Evolutionary conservation across 2,888 invertebrate genomes (phyloP).

Genomic region (Scrobipalpa costella): DNA sequence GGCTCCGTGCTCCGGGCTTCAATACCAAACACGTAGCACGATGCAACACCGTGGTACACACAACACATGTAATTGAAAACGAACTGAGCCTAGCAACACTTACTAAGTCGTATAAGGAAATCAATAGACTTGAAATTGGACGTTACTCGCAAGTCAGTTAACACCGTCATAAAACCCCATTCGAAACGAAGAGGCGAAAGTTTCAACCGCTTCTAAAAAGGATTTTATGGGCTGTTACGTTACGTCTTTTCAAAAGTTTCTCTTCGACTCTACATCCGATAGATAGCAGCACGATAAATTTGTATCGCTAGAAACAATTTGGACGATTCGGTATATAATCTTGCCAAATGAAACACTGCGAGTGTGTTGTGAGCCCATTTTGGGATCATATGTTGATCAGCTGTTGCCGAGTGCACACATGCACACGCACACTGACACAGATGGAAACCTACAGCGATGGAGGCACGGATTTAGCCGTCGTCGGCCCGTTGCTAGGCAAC

Average conservation of each 20-base stretch:
- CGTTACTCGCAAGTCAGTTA: neutral
- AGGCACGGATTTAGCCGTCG: conserved; percentile 14
- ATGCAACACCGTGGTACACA: neutral
- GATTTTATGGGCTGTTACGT: neutral
- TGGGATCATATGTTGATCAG: conserved; percentile 18
- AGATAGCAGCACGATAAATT: no score
- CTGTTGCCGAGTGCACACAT: conserved; percentile 7
- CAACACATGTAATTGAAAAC: neutral
- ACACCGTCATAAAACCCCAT: conserved; percentile 9
- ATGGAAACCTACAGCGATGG: conserved; percentile 4
- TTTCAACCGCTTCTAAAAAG: neutral
- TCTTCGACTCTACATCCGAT: neutral
- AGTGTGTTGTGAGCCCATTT: neutral
- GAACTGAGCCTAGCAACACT: neutral
- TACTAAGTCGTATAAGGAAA: neutral
- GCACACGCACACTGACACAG: neutral
- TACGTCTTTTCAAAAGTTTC: neutral
- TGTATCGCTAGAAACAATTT: neutral
- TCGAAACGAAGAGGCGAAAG: neutral
- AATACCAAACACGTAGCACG: no score
- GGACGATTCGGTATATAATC: neutral
- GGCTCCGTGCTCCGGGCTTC: no score
- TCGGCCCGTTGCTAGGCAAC: conserved; percentile 10
- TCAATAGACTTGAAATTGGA: neutral
- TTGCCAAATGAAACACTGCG: conserved; percentile 11